Conservation (phyloP, 2,797 vertebrate genomes). For the Carapus acus region DNA sequence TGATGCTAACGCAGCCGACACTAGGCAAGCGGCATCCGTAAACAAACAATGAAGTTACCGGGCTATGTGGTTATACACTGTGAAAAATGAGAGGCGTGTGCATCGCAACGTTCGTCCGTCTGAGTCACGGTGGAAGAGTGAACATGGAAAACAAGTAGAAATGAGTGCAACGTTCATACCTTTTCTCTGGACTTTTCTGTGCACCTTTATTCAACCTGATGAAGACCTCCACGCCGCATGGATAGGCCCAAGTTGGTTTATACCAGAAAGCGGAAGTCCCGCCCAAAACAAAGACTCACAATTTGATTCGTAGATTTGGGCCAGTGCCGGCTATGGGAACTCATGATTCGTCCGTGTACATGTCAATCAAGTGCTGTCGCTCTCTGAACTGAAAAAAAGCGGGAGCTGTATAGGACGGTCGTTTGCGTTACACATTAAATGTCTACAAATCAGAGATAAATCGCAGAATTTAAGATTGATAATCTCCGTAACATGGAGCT, state of each 20-base stretch:
- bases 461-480: too few species aligned
- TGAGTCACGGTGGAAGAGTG: background rate
- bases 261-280: constrained; percentile 61
- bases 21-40: background rate
- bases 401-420: too few species aligned
- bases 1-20: constrained; percentile 4
- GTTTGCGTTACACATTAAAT: too few species aligned
- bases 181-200: constrained; percentile 25
- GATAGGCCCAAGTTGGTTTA: constrained; percentile 64
- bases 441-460: too few species aligned
- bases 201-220: constrained; percentile 26
- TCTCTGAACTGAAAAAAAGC: constrained; percentile 44
- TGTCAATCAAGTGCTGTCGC: constrained; percentile 37
- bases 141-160: rapidly evolving
- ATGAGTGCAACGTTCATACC: constrained; percentile 37
- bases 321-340: background rate
- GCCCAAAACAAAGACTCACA: constrained; percentile 7
- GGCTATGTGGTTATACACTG: background rate
- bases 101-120: too few species aligned
- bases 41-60: constrained; percentile 22
- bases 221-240: constrained; percentile 64
- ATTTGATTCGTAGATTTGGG: constrained; percentile 52
- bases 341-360: constrained; percentile 37
- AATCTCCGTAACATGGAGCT: too few species aligned
- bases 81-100: too few species aligned